phyloP scores from a whole-genome alignment of 2,797 vertebrate species.

The Lepilemur septentrionalis region DNA sequence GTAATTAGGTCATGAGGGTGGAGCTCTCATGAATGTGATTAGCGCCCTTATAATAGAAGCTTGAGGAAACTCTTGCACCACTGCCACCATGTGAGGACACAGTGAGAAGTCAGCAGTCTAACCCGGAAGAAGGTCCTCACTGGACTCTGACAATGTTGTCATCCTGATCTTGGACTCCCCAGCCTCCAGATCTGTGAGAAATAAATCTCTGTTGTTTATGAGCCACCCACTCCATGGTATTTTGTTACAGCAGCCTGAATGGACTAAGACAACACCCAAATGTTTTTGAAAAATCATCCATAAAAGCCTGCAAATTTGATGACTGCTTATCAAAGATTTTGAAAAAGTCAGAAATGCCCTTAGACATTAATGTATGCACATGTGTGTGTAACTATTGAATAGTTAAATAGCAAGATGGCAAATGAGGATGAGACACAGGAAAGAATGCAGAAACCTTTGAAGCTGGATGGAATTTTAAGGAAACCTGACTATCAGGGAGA shows the following conservation, averaged over 20 bases:
- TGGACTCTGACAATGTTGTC: background rate
- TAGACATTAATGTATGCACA: background rate
- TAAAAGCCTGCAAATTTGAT: background rate
- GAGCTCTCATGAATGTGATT: background rate
- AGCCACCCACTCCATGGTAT: background rate
- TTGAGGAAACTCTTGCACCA: background rate
- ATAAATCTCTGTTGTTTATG: too few species aligned
- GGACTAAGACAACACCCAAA: background rate
- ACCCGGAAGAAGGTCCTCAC: background rate
- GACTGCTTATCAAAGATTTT: background rate
- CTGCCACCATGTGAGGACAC: background rate
- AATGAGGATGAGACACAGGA: background rate
- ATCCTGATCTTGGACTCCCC: background rate
- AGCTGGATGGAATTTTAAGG: background rate
- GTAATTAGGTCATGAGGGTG: background rate
- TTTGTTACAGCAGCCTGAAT: background rate
- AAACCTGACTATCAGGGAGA: background rate
- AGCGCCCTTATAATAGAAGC: too few species aligned
- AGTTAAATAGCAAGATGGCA: background rate
- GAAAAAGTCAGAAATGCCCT: background rate
- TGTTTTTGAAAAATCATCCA: background rate
- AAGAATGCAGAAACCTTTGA: background rate
- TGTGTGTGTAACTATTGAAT: background rate
- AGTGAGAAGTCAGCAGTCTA: background rate
- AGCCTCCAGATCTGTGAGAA: background rate